Evolutionary conservation across 2,888 invertebrate species (phyloP), one percentile per base, ranked within the genome.

Genomic region (Macropis europaea): DNA sequence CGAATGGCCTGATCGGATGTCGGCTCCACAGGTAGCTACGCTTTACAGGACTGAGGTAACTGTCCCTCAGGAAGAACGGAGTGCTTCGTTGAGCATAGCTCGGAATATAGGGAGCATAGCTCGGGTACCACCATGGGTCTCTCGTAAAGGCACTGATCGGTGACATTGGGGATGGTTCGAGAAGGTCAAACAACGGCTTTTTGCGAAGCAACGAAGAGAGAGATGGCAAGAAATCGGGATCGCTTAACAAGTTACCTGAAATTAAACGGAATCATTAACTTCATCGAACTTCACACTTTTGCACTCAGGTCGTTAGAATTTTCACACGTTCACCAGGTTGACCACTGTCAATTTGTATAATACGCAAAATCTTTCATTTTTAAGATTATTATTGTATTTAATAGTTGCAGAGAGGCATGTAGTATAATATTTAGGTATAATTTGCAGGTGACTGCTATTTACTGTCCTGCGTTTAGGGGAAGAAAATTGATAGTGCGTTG

Each of bases 91-190:
- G 92, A 87, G 92, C 92, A 87, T 91, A 92, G 77, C 91, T 91
- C 76, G 94, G 93, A 75, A 91, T 91, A 90, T 94, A 92, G 81
- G 97, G 97, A 90, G 93, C 93, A 90, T 95, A 93, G 91, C 94
- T 94, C 84, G 96, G 96, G 91, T 95, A 93, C 97, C 96, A 97
- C 95, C 96, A 97, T 86, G 96, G 96, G 92, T 97, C 96, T 90
- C 96, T 94, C 82, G 94, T 94, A 90, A 96, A 94, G 82, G 95
- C 93, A 85, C 95, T 95, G 89, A 95, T 92, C 68, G 96, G 96
- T 87, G 95, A 92, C 86, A 92, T 92, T 60, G 95, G 94, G 86
- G 94, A 94, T 79, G 97, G 96, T 91, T 95, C 95, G 91, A 96
- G 92, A 90, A 97, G 92, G 90, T 95, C 94, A 90, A 86, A 91